These are phyloP conservation scores for Lordiphosa andalusiaca DNA, from an alignment of 2,888 invertebrate species.

Conservation along the genomic window DNA sequence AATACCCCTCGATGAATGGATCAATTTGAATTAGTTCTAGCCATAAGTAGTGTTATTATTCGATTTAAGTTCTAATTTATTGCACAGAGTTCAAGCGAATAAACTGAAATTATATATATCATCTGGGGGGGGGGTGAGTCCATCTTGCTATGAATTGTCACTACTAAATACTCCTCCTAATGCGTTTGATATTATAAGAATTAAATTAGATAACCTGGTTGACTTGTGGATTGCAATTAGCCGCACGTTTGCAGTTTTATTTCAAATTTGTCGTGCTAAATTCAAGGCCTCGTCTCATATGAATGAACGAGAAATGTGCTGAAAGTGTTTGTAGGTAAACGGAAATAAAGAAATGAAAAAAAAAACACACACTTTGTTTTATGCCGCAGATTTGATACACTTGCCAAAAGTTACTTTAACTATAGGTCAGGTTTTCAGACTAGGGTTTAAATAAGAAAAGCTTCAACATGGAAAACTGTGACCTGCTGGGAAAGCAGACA, in stretches of 20 bases:
- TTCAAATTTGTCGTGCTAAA: conserved; percentile 34
- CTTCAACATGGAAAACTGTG: no score
- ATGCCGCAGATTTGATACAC: no score
- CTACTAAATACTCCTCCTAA: conserved; percentile 5
- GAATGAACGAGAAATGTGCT: conserved; percentile 36
- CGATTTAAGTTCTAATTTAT: conserved; percentile 55
- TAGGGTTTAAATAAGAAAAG: no score
- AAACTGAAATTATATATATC: conserved; percentile 18
- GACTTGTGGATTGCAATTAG: conserved; percentile 47
- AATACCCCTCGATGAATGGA: conserved; percentile 90
- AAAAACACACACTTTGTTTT: no score
- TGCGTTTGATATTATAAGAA: conserved; percentile 21
- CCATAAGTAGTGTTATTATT: conserved; percentile 3
- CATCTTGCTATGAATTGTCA: conserved; percentile 4
- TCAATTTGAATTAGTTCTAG: conserved; percentile 78
- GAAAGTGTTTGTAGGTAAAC: conserved; percentile 13
- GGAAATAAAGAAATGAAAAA: background rate
- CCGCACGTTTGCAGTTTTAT: conserved; percentile 21
- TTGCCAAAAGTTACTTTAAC: no score
- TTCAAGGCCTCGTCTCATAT: conserved; percentile 19
- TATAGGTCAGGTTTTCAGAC: no score
- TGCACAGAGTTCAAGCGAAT: conserved; percentile 43
- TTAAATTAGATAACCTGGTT: conserved; percentile 25
- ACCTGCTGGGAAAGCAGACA: no score
- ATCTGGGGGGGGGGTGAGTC: background rate